Percentiles rank a stretch among this genome's conserved stretches.
These are phyloP conservation scores for Hofmannophila pseudospretella DNA, from an alignment of 2,888 invertebrate species.

Conservation along the genomic window DNA sequence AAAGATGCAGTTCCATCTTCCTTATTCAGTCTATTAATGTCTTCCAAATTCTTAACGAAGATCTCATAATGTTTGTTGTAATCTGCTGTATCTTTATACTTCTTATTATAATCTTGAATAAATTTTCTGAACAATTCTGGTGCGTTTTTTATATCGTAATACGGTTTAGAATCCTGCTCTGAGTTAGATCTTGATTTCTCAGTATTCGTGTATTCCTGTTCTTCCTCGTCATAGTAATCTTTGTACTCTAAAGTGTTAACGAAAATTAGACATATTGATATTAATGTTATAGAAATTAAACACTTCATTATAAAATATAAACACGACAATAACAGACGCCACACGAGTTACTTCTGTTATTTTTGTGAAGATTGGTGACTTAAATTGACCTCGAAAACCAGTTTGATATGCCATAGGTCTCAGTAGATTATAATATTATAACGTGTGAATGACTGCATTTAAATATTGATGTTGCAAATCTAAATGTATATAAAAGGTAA, in stretches of 20 bases:
- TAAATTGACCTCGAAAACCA: slow-evolving; percentile 28
- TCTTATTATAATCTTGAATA: slow-evolving; percentile 35
- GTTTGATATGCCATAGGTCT: slow-evolving; percentile 15
- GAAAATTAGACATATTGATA: slow-evolving; percentile 16
- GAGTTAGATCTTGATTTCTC: too few relatives aligned
- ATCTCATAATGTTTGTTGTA: slow-evolving; percentile 32
- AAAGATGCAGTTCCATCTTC: slow-evolving; percentile 20
- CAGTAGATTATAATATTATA: too few relatives aligned
- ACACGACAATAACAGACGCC: slow-evolving; percentile 18
- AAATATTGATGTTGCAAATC: too few relatives aligned
- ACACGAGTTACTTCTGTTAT: slow-evolving; percentile 19
- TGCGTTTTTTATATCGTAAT: slow-evolving; percentile 46
- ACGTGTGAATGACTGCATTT: too few relatives aligned
- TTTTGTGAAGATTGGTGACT: slow-evolving; percentile 6
- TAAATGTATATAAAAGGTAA: too few relatives aligned
- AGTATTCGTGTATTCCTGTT: slow-evolving; percentile 3
- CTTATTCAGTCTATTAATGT: slow-evolving; percentile 45
- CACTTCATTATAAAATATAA: slow-evolving; percentile 24
- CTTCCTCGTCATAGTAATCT: slow-evolving; percentile 13
- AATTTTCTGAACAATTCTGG: slow-evolving; percentile 40
- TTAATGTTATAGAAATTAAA: slow-evolving; percentile 17
- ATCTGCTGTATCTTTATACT: slow-evolving; percentile 38
- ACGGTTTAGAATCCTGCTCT: slow-evolving; percentile 11
- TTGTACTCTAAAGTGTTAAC: slow-evolving; percentile 10
- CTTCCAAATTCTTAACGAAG: slow-evolving; percentile 42